Conservation (phyloP, 2,113 vertebrate genomes). For the Perca fluviatilis region DNA sequence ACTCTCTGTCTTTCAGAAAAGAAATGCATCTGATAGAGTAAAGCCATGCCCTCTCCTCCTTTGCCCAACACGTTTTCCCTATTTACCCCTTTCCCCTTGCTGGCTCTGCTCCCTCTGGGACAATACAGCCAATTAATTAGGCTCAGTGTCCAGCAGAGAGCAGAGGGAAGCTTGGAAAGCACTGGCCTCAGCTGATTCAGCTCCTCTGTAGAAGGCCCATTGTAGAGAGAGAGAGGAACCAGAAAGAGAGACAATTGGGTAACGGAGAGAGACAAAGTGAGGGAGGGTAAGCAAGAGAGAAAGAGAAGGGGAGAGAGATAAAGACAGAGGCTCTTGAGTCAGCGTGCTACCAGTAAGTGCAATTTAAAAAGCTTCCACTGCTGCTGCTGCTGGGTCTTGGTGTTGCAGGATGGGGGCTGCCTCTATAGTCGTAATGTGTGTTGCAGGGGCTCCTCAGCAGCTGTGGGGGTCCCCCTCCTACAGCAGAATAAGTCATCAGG, state of each 20-base stretch:
- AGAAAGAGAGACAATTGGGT: constrained; percentile 22
- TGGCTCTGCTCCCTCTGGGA: constrained; percentile 26
- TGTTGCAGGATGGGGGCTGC: constrained; percentile 12
- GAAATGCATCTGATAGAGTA: constrained; percentile 17
- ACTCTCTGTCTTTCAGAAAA: constrained; percentile 1
- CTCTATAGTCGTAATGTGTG: neutral
- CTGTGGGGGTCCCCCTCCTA: constrained; percentile 31
- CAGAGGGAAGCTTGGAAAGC: constrained; percentile 37
- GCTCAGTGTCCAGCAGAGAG: constrained; percentile 55
- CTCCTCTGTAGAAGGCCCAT: constrained; percentile 35
- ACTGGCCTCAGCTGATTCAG: constrained; percentile 59
- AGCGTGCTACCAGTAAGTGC: constrained; percentile 30
- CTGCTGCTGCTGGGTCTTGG: constrained; percentile 21
- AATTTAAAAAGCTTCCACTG: constrained; percentile 50
- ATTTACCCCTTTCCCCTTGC: constrained; percentile 31
- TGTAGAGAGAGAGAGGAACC: constrained; percentile 19
- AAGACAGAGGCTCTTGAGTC: constrained; percentile 56
- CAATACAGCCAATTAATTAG: constrained; percentile 71
- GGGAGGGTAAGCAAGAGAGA: constrained; percentile 5
- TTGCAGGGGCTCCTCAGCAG: constrained; percentile 26
- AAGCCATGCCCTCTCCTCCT: constrained; percentile 11
- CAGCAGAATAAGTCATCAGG: constrained; percentile 48
- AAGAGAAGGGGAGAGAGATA: constrained; percentile 18
- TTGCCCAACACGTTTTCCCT: constrained; percentile 17
- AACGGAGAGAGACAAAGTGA: constrained; percentile 12